phyloP scores from a whole-genome alignment of 2,888 invertebrate species.

The Cantharis nigra region DNA sequence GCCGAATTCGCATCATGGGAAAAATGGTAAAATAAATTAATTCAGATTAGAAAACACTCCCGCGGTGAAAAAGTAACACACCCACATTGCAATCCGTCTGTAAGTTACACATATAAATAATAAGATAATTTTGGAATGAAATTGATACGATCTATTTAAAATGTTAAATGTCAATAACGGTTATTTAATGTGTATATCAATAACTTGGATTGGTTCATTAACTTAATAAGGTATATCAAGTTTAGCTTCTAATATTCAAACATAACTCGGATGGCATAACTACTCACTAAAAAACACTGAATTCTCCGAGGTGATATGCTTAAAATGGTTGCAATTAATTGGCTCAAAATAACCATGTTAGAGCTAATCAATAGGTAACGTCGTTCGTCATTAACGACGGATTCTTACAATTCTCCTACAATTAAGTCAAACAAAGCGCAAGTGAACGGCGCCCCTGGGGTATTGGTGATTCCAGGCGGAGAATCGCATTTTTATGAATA shows the following conservation, averaged over 20 bases:
- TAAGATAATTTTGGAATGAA: neutral
- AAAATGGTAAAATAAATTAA: neutral
- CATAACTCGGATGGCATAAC: neutral
- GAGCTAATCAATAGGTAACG: neutral
- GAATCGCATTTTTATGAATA: too few species aligned
- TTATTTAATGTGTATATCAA: neutral
- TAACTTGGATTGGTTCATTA: neutral
- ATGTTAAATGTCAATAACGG: constrained; percentile 4
- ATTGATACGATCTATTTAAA: constrained; percentile 1
- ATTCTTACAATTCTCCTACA: neutral
- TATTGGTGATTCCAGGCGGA: too few species aligned
- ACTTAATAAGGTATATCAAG: constrained; percentile 1
- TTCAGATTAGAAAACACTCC: neutral
- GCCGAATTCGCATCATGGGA: neutral
- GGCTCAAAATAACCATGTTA: neutral
- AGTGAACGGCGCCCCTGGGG: too few species aligned
- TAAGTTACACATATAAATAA: neutral
- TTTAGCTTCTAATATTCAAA: neutral
- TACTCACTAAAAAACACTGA: neutral
- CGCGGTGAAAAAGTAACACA: neutral
- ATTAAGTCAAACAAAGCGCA: neutral
- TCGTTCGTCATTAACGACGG: neutral
- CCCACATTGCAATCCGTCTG: neutral
- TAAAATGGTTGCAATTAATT: neutral
- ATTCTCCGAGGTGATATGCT: neutral